Conservation (phyloP, 2,113 vertebrate genomes). For the Spea multiplicata region DNA sequence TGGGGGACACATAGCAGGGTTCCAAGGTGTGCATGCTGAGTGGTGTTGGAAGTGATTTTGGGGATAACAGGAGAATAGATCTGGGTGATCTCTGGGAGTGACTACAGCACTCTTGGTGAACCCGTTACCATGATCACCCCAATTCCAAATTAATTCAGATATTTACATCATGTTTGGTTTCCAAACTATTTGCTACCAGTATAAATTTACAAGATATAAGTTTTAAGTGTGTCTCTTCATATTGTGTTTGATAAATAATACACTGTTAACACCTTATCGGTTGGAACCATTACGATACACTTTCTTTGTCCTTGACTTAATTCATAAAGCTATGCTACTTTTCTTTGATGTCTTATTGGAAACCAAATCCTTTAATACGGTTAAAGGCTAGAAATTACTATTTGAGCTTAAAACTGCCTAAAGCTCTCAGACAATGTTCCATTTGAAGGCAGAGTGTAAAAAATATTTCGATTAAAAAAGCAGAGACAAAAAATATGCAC, state of each 20-base stretch:
- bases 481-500: not conserved
- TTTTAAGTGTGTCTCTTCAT: no score
- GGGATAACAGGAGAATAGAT: no score
- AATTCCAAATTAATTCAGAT: no score
- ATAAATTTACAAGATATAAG: no score
- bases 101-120: no score
- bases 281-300: constrained; percentile 23
- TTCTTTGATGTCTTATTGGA: constrained; percentile 37
- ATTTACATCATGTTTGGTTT: no score
- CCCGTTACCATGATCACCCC: no score
- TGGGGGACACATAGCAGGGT: no score
- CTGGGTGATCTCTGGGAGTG: no score
- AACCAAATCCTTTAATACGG: constrained; percentile 39
- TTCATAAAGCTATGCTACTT: constrained; percentile 32
- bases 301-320: constrained; percentile 38
- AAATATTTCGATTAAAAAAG: constrained; percentile 15
- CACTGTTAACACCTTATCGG: constrained; percentile 14
- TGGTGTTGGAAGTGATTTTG: no score
- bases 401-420: constrained; percentile 34
- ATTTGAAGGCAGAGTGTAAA: constrained; percentile 21
- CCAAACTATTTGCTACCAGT: no score
- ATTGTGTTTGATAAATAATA: constrained; percentile 16
- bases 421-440: constrained; percentile 26
- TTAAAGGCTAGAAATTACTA: constrained; percentile 39
- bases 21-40: no score